Evolutionary conservation across 2,113 vertebrate species (phyloP).

Genomic region (Thryonomys swinderianus): DNA sequence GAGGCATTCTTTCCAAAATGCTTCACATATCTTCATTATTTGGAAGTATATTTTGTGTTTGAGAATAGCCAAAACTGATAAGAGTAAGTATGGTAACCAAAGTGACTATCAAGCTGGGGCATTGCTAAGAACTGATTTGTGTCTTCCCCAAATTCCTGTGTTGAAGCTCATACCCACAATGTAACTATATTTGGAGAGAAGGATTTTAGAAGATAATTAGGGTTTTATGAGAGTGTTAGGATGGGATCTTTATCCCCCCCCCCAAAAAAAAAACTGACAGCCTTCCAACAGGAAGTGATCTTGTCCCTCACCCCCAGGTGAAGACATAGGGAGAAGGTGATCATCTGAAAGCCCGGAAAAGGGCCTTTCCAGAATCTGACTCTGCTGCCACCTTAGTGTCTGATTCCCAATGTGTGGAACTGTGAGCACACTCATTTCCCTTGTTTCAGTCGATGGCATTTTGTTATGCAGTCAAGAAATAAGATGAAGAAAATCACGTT

Average conservation of each 20-base stretch:
- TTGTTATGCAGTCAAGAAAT: neutral
- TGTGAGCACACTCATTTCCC: neutral
- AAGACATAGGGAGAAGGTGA: neutral
- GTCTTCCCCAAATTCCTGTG: neutral
- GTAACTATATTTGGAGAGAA: neutral
- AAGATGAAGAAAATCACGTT: neutral
- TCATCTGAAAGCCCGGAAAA: neutral
- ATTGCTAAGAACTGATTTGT: neutral
- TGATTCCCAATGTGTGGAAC: neutral
- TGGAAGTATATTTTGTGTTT: conserved; percentile 45
- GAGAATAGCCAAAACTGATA: conserved; percentile 26
- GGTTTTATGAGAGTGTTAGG: conserved; percentile 2
- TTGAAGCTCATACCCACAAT: neutral
- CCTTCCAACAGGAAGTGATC: neutral
- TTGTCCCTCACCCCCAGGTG: neutral
- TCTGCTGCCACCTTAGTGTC: neutral
- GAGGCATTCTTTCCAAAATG: conserved; percentile 60
- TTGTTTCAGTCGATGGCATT: conserved; percentile 17
- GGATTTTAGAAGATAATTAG: conserved; percentile 27
- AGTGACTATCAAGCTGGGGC: neutral
- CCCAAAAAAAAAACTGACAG: neutral
- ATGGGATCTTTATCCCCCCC: neutral
- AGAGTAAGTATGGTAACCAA: conserved; percentile 39
- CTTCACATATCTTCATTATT: conserved; percentile 51
- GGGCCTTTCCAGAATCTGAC: neutral